phyloP scores from a whole-genome alignment of 2,888 invertebrate species.

The Strigamia crassipes region DNA sequence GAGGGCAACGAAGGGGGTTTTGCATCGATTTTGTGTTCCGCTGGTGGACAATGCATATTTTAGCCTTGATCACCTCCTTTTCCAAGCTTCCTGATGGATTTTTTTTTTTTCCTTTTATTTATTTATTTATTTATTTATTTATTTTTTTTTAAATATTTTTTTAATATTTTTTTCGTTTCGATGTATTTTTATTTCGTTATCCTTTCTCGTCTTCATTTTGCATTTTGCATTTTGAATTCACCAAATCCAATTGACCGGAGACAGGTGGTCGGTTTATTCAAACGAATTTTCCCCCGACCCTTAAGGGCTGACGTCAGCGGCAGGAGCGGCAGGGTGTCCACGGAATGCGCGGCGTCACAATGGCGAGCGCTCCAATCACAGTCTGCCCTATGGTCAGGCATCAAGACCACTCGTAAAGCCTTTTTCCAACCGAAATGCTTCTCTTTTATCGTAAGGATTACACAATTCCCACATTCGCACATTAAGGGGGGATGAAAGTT shows the following conservation, averaged over 20 bases:
- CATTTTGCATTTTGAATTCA: constrained; percentile 40
- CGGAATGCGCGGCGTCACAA: constrained; percentile 25
- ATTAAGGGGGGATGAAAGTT: not conserved
- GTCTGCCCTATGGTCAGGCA: not conserved
- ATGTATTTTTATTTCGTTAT: constrained; percentile 14
- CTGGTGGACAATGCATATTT: constrained; percentile 42
- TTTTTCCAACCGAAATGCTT: not conserved
- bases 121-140: not conserved
- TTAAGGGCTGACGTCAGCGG: constrained; percentile 38
- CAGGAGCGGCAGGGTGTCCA: not conserved
- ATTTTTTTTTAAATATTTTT: not conserved
- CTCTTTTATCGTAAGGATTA: not conserved
- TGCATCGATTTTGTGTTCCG: constrained; percentile 39
- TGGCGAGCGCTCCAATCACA: constrained; percentile 37
- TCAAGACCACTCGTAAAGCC: not conserved
- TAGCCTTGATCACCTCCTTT: constrained; percentile 31
- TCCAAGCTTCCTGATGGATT: not conserved
- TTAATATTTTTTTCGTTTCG: not conserved
- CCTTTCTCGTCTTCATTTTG: constrained; percentile 31
- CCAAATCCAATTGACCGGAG: constrained; percentile 42
- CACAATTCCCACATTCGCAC: constrained; percentile 6
- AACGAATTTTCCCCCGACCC: constrained; percentile 36
- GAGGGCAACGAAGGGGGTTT: constrained; percentile 35
- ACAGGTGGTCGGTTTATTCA: constrained; percentile 42
- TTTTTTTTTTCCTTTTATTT: not conserved